phyloP scores from a whole-genome alignment of 2,888 invertebrate genomes.

The Epiblema foenella region DNA sequence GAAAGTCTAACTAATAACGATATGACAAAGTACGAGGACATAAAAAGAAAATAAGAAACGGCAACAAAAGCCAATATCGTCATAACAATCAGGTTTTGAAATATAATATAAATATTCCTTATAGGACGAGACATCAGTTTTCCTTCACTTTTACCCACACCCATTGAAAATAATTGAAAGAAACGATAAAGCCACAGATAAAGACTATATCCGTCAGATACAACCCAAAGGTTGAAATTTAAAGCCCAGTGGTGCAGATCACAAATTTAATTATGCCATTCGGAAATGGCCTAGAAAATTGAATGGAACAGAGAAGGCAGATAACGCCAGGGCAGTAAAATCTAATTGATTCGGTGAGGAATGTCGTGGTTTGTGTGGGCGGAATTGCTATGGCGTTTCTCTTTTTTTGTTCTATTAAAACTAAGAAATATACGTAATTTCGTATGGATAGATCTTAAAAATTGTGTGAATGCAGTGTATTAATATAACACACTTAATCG shows the following conservation, averaged over 20 bases:
- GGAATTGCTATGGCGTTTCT: slow-evolving; percentile 10
- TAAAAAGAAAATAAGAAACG: background rate
- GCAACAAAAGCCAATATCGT: background rate
- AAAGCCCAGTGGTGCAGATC: slow-evolving; percentile 62
- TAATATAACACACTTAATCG: no score
- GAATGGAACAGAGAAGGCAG: slow-evolving; percentile 65
- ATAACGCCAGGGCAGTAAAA: slow-evolving; percentile 55
- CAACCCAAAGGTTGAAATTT: slow-evolving; percentile 61
- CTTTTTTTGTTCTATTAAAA: slow-evolving; percentile 14
- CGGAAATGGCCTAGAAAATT: slow-evolving; percentile 80
- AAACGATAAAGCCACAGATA: slow-evolving; percentile 28
- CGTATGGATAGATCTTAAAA: background rate
- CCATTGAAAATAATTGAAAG: slow-evolving; percentile 27
- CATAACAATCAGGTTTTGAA: background rate
- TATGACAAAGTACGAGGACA: no score
- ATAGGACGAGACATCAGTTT: background rate
- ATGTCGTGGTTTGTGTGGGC: slow-evolving; percentile 46
- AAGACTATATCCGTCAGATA: slow-evolving; percentile 40
- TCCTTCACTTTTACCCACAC: slow-evolving; percentile 6
- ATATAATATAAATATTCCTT: background rate
- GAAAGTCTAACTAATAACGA: background rate
- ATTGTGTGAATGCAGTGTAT: background rate
- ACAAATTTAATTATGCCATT: slow-evolving; percentile 78
- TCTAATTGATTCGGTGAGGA: slow-evolving; percentile 64
- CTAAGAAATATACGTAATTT: background rate